Base-by-base conservation (phyloP, 2,113 vertebrate species). In the Poeciliopsis turrubarensis region DNA sequence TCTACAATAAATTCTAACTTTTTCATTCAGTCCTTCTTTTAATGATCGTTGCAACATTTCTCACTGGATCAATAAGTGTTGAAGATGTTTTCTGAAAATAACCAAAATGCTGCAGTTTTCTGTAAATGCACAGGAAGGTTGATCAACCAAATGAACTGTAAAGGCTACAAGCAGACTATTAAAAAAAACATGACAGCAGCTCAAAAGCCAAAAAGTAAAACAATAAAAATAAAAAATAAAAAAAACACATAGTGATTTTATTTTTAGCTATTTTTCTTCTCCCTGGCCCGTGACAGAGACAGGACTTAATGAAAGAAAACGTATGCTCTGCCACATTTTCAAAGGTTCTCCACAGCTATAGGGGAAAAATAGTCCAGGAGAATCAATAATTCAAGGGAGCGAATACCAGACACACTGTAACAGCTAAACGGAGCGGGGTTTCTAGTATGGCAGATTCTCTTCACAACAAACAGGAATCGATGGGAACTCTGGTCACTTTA, bases 321-420 rank as follows among this genome's bases (percentile, higher is more conserved):
- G 10, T 65, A 80, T 75, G 37, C 73, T 73, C 31, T 70, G 68
- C 61, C 41, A 1, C 37, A 67, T 70, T 79, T 79, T 83, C 62
- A 75, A 79, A 65, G 41, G 78, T 70, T 78, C 77, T 73, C 79
- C 66, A 37, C 25, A 69, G 74, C 70, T 65, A 57, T 69, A 78
- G 34, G 82, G 2, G 9, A 12, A 12, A 77, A 64, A 82, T n/a
- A 80, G 75, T 79, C 68, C 31, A 29, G 34, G 12, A 47, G 12
- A 83, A 89, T 92, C 91, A 89, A 86, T 90, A 91, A 87, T 90
- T 86, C 69, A 88, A 41, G 57, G 54, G 70, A 75, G 72, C 4
- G 60, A 79, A 75, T 14, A 78, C 77, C 69, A 72, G 74, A 61
- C 61, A 72, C 62, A 68, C 54, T 70, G 73, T 72, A 72, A 70